Evolutionary conservation across 1,140 invertebrate genomes (phyloP).

Genomic region (Polypedilum vanderplanki): DNA sequence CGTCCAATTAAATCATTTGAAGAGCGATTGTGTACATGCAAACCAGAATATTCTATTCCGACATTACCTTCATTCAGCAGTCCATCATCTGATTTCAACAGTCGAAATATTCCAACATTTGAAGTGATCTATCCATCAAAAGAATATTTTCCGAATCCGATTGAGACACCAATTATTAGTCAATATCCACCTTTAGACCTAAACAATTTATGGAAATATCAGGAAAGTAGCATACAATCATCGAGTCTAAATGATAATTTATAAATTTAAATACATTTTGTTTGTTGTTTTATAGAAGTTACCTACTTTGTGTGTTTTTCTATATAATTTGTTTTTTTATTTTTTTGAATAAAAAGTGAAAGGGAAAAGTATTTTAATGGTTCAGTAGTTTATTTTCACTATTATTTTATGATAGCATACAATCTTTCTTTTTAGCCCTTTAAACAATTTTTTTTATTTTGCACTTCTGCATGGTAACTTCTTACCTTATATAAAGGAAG

Average conservation of each 20-base stretch:
- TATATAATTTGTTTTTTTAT: too few species aligned
- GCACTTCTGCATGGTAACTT: too few species aligned
- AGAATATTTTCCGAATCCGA: neutral
- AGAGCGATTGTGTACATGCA: neutral
- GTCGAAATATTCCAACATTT: neutral
- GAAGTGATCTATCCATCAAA: neutral
- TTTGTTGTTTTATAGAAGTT: neutral
- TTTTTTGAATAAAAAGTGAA: too few species aligned
- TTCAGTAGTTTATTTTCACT: too few species aligned
- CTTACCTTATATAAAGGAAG: too few species aligned
- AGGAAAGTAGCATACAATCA: neutral
- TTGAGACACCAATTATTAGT: constrained; percentile 5
- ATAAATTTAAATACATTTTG: neutral
- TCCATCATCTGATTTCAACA: neutral
- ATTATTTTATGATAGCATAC: too few species aligned
- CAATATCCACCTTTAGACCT: constrained; percentile 16
- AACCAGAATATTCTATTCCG: neutral
- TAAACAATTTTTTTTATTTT: too few species aligned
- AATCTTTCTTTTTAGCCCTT: too few species aligned
- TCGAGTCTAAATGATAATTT: neutral
- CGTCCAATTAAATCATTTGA: neutral
- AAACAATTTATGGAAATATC: constrained; percentile 13
- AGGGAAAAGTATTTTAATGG: too few species aligned
- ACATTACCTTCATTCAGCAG: neutral
- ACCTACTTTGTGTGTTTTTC: too few species aligned